phyloP scores from a whole-genome alignment of 2,113 vertebrate genomes.

The Oryzias melastigma region DNA sequence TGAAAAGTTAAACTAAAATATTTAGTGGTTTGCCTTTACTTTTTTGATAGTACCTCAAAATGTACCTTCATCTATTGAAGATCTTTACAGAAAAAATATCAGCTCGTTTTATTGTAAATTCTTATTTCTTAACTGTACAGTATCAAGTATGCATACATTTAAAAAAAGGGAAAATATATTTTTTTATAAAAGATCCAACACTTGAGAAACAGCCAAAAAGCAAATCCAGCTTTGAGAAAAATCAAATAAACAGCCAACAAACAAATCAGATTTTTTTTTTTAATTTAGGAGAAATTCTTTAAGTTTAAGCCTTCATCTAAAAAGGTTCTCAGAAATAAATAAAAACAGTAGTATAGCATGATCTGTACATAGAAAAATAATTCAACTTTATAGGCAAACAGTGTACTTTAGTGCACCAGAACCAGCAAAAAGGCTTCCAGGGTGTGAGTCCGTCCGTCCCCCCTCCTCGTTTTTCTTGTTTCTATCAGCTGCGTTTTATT shows the following conservation, averaged over 20 bases:
- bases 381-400: conserved; percentile 71
- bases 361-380: conserved; percentile 66
- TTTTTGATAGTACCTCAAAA: conserved; percentile 34
- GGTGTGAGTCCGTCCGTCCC: conserved; percentile 24
- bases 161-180: conserved; percentile 51
- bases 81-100: conserved; percentile 65
- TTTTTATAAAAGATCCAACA: conserved; percentile 43
- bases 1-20: conserved; percentile 33
- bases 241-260: conserved; percentile 7
- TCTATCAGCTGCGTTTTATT: conserved; percentile 19
- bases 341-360: conserved; percentile 63
- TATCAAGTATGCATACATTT: conserved; percentile 59
- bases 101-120: conserved; percentile 58
- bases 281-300: conserved; percentile 20
- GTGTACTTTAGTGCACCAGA: conserved; percentile 74
- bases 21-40: conserved; percentile 21
- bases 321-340: conserved; percentile 73
- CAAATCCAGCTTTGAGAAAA: conserved; percentile 30
- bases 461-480: conserved; percentile 21
- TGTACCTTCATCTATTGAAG: conserved; percentile 30
- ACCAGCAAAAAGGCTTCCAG: conserved; percentile 63
- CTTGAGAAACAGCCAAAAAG: conserved; percentile 38
- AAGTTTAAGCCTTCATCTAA: conserved; percentile 54
- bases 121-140: conserved; percentile 54
- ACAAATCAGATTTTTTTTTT: conserved; percentile 8